Base-by-base conservation (phyloP, 2,113 vertebrate genomes). In the Zosterops lateralis region DNA sequence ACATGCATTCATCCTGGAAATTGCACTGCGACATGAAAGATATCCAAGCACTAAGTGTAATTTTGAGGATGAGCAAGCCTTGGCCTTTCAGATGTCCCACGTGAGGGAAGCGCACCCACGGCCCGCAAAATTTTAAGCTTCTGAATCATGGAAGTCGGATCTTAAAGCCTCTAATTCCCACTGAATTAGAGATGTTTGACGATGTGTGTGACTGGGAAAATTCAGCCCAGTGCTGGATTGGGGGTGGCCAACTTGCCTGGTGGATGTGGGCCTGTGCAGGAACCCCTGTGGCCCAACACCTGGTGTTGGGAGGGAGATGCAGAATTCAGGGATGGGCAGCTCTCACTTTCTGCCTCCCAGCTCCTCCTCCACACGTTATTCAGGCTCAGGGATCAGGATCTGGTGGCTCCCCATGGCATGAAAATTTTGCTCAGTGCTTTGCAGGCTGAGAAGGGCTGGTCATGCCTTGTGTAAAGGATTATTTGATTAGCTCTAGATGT, bases 81-180 rank as follows among this genome's bases (percentile, higher is more conserved):
- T 90, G 88, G 90, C 88, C 80, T 94, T 94, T 96, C 90, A 96
- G 65, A 88, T 73, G 90, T 94, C 95, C 93, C 79, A 74, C 12
- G 5, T 38, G 38, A 86, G 88, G 84, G 68, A 95, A 95, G 89
- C 38, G 65, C 70, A 87, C 87, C 87, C 90, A 91, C 76, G 48
- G 84, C 86, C 93, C 29, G 3, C 86, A 93, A 48, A 90, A 92
- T 90, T 74, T 65, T 92, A 66, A 62, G 67, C 72, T 88, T 62
- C 96, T 95, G 96, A 96, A 96, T 96, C 96, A 96, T 62, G 93
- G 72, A 77, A 89, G 80, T 54, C 0, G 1, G 79, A 76, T 84
- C 76, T n/a, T 16, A 57, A 68, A 92, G 89, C 86, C 47, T 95
- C 58, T 84, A 51, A 78, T 96, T 94, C 95, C 53, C 66, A 67